These are phyloP conservation scores for Dicaeum eximium DNA, from an alignment of 2,113 vertebrate species.

Conservation along the genomic window DNA sequence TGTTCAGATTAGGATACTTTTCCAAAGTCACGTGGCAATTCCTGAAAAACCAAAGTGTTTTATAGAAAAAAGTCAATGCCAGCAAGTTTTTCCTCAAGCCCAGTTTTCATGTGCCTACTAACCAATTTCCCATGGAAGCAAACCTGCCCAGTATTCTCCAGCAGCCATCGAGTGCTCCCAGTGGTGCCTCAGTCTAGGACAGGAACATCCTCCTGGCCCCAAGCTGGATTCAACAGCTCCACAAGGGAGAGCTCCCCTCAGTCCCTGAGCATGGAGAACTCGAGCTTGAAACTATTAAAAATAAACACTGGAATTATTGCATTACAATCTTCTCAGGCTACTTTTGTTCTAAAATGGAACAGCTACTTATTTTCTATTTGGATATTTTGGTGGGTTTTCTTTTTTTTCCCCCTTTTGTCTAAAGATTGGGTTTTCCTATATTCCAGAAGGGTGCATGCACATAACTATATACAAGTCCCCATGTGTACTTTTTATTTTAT, in stretches of 20 bases:
- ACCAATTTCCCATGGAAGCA: neutral
- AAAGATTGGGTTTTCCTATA: neutral
- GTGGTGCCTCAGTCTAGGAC: neutral
- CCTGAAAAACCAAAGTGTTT: neutral
- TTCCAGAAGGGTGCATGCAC: neutral
- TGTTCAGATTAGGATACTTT: neutral
- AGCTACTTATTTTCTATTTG: neutral
- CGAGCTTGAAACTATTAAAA: neutral
- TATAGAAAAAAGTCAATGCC: neutral
- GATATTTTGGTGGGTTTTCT: neutral
- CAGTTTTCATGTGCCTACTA: neutral
- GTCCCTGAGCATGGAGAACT: neutral
- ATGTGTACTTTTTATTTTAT: neutral
- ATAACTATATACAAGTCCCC: neutral
- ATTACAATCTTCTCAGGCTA: neutral
- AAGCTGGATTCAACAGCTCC: neutral
- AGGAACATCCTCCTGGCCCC: neutral
- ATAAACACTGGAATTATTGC: neutral
- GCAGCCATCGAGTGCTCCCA: neutral
- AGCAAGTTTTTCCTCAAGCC: neutral
- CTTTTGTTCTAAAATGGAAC: neutral
- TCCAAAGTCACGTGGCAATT: neutral
- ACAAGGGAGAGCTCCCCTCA: neutral
- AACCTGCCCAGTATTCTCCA: neutral
- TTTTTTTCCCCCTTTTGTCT: neutral